phyloP scores from a whole-genome alignment of 2,113 vertebrate genomes.

The Ictalurus furcatus region DNA sequence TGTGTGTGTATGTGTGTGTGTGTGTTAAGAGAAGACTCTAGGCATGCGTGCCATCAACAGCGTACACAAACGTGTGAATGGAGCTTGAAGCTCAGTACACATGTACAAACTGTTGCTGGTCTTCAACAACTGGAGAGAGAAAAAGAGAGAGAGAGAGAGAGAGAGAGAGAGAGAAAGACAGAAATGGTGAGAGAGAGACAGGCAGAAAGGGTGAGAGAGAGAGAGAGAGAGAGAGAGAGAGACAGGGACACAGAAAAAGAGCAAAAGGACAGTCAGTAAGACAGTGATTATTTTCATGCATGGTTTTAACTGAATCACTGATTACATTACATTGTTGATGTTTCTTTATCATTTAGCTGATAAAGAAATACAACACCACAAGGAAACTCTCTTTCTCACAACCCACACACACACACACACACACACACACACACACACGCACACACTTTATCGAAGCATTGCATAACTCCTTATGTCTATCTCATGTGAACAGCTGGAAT shows the following conservation, averaged over 20 bases:
- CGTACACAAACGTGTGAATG: slow-evolving; percentile 35
- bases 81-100: slow-evolving; percentile 36
- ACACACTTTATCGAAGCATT: slow-evolving; percentile 22
- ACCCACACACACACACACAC: slow-evolving; percentile 5
- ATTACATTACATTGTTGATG: slow-evolving; percentile 14
- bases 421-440: background rate
- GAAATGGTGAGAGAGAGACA: slow-evolving; percentile 29
- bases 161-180: slow-evolving; percentile 32
- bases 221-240: background rate
- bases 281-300: slow-evolving; percentile 36
- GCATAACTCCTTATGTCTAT: background rate
- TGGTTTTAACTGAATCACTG: slow-evolving; percentile 30
- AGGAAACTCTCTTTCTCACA: background rate
- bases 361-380: slow-evolving; percentile 43
- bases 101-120: slow-evolving; percentile 47
- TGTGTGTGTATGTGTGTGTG: slow-evolving; percentile 28
- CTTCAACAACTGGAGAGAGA: slow-evolving; percentile 33
- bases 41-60: slow-evolving; percentile 15
- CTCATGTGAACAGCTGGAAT: background rate
- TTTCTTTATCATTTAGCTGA: slow-evolving; percentile 35
- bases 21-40: slow-evolving; percentile 8
- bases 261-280: slow-evolving; percentile 35
- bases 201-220: background rate
- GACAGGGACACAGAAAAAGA: slow-evolving; percentile 33
- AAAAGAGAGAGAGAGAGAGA: no score